Evolutionary conservation across 2,888 invertebrate genomes (phyloP).

Genomic region (Synergus umbraculus): DNA sequence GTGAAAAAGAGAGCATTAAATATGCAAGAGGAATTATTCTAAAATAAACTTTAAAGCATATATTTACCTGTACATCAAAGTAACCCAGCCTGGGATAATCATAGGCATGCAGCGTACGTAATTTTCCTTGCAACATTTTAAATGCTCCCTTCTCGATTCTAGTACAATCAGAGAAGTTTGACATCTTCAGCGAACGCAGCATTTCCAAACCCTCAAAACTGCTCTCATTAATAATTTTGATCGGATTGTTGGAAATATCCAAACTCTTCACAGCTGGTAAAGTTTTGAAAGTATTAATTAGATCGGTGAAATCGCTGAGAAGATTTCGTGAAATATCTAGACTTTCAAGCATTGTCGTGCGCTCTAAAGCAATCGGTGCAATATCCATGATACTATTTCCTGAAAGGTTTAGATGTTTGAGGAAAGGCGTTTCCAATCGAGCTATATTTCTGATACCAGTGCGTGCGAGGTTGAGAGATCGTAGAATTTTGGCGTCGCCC

Average conservation of each 20-base stretch:
- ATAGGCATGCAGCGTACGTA: slow-evolving; percentile 85
- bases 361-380: slow-evolving; percentile 84
- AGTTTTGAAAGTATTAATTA: slow-evolving; percentile 71
- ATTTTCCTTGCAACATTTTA: slow-evolving; percentile 82
- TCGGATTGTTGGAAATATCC: slow-evolving; percentile 91
- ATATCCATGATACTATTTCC: slow-evolving; percentile 85
- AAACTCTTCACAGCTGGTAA: slow-evolving; percentile 85
- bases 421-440: slow-evolving; percentile 90
- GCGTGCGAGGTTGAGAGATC: slow-evolving; percentile 89
- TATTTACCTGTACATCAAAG: slow-evolving; percentile 85
- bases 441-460: slow-evolving; percentile 85
- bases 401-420: slow-evolving; percentile 88
- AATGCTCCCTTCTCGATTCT: slow-evolving; percentile 91
- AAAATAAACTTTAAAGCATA: background rate
- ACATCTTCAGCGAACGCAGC: slow-evolving; percentile 83
- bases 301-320: slow-evolving; percentile 80
- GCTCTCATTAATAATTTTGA: slow-evolving; percentile 85
- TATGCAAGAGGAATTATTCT: too few relatives aligned
- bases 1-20: background rate
- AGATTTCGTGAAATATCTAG: slow-evolving; percentile 88
- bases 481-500: slow-evolving; percentile 92
- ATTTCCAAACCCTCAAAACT: slow-evolving; percentile 86
- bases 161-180: slow-evolving; percentile 83
- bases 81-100: slow-evolving; percentile 90
- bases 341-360: slow-evolving; percentile 88